phyloP scores from a whole-genome alignment of 2,888 invertebrate genomes.

The Phasia obesa region DNA sequence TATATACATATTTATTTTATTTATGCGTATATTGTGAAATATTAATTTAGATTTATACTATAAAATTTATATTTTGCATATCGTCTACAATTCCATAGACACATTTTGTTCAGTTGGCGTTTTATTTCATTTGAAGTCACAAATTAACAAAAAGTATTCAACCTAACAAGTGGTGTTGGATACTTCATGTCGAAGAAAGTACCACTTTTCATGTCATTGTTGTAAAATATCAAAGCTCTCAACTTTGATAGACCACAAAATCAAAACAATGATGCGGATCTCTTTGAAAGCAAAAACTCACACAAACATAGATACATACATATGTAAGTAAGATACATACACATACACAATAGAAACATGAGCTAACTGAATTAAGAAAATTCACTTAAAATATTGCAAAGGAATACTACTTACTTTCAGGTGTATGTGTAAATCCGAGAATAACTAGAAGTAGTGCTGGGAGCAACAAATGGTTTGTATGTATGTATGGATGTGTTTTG shows the following conservation, averaged over 20 bases:
- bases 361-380: constrained; percentile 31
- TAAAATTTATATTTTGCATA: too few relatives aligned
- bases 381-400: constrained; percentile 16
- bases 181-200: constrained; percentile 49
- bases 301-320: background rate
- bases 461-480: too few relatives aligned
- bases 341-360: background rate
- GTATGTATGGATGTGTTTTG: too few relatives aligned
- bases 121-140: constrained; percentile 19
- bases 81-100: background rate
- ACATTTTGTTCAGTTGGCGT: background rate
- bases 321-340: too few relatives aligned
- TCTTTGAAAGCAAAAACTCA: constrained; percentile 20
- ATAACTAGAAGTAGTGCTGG: too few relatives aligned
- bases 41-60: too few relatives aligned
- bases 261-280: constrained; percentile 24
- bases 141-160: constrained; percentile 47
- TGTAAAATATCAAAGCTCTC: constrained; percentile 63
- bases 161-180: constrained; percentile 59
- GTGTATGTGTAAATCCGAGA: too few relatives aligned
- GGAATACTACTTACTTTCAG: too few relatives aligned
- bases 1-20: too few relatives aligned
- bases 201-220: constrained; percentile 67
- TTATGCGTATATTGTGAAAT: too few relatives aligned
- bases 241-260: constrained; percentile 63